Percentiles rank a stretch among this genome's conserved stretches.
Conservation (phyloP, 2,113 vertebrate species). For the Pungitius pungitius region DNA sequence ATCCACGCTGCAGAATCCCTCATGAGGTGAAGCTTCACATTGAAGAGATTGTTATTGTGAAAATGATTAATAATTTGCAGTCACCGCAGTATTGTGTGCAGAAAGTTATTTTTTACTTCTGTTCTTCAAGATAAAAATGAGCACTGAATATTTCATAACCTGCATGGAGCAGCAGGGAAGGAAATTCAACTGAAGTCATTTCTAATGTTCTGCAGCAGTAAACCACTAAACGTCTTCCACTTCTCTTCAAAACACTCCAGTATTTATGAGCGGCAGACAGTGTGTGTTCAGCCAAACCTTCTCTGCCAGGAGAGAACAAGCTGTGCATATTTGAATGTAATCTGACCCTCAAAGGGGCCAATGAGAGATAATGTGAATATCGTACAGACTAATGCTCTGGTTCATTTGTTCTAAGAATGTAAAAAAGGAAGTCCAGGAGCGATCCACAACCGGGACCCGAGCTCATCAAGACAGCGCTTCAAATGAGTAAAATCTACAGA, state of each 20-base stretch:
- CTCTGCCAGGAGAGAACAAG: background rate
- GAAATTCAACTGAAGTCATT: constrained; percentile 20
- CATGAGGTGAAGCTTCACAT: background rate
- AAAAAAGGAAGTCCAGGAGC: background rate
- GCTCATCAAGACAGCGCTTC: constrained; percentile 15
- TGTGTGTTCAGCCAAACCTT: constrained; percentile 17
- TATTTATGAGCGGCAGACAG: constrained; percentile 47
- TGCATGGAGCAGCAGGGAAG: constrained; percentile 3
- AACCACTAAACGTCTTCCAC: background rate
- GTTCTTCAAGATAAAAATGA: background rate
- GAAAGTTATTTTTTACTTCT: background rate
- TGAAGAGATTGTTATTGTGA: background rate
- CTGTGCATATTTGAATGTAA: constrained; percentile 14
- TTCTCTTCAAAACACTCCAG: background rate
- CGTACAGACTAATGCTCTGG: background rate
- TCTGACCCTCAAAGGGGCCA: background rate
- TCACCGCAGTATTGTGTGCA: background rate
- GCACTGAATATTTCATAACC: constrained; percentile 8
- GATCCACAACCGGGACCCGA: background rate
- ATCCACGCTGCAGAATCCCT: too few species aligned
- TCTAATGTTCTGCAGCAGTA: constrained; percentile 2
- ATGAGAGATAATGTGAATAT: constrained; percentile 10
- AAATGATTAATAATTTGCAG: background rate
- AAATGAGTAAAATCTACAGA: too few species aligned
- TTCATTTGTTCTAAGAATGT: background rate